A percentile compares a stretch with the other conserved stretches of the same genome.
Conservation (phyloP, 1,140 invertebrate species). For the Diabrotica undecimpunctata region DNA sequence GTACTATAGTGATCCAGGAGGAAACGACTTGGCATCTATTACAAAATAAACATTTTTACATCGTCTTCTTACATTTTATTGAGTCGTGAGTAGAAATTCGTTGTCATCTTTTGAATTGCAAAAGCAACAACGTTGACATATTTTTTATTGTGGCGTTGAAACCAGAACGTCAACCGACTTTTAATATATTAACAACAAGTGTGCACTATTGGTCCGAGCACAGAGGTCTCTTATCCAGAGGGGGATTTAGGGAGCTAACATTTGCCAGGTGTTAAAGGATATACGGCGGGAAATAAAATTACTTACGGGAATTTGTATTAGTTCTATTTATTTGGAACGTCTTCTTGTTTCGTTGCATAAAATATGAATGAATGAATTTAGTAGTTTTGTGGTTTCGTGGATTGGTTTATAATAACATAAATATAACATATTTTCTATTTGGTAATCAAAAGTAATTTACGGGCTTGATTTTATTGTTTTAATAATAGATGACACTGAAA, state of each 20-base stretch:
- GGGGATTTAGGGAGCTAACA: neutral
- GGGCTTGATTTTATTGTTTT: too few species aligned
- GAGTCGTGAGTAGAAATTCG: neutral
- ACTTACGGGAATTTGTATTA: too few species aligned
- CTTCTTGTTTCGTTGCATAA: too few species aligned
- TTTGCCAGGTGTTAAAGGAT: neutral
- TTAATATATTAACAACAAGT: slow-evolving; percentile 3
- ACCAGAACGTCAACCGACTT: neutral
- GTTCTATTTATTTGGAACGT: too few species aligned
- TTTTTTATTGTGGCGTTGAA: slow-evolving; percentile 2
- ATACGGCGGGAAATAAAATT: neutral
- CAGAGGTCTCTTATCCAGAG: neutral
- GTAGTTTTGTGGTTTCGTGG: too few species aligned
- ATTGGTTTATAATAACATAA: too few species aligned
- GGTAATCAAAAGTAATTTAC: too few species aligned
- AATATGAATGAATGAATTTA: too few species aligned
- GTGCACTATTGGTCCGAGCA: neutral
- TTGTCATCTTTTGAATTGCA: neutral
- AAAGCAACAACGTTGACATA: neutral
- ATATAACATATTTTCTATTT: too few species aligned
- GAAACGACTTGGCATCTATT: neutral
- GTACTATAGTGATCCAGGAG: neutral
- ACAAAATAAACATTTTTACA: neutral
- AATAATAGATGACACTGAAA: too few species aligned
- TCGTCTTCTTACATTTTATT: neutral